Conservation (phyloP, 2,797 vertebrate species). For the Merluccius polli region DNA sequence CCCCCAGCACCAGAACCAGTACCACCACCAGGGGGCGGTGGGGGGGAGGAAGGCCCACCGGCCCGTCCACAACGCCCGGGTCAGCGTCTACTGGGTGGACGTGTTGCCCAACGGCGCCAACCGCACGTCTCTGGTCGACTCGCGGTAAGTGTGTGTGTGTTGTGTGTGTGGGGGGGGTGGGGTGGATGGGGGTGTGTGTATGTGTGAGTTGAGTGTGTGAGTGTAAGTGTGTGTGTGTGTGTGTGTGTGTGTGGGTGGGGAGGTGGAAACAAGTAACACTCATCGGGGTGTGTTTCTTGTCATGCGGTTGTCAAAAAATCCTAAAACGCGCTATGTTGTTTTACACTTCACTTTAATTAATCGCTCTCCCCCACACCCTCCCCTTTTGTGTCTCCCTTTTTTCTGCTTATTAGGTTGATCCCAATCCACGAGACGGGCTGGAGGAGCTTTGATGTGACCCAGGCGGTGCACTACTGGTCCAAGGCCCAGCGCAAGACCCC, state of each 20-base stretch:
- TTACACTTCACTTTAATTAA: slow-evolving; percentile 34
- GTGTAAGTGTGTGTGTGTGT: too few species aligned
- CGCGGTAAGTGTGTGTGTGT: slow-evolving; percentile 72
- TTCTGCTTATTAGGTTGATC: slow-evolving; percentile 74
- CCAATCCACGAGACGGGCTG: slow-evolving; percentile 85
- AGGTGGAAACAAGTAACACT: background rate
- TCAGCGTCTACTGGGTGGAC: slow-evolving; percentile 91
- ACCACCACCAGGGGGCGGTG: too few species aligned
- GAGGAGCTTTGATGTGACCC: slow-evolving; percentile 94
- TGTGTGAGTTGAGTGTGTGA: too few species aligned
- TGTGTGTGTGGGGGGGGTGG: too few species aligned
- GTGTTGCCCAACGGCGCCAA: slow-evolving; percentile 79
- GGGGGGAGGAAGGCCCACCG: slow-evolving; percentile 72
- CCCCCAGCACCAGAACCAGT: too few species aligned
- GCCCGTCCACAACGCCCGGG: slow-evolving; percentile 79
- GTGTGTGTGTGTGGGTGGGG: too few species aligned
- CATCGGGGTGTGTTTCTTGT: background rate
- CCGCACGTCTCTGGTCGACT: slow-evolving; percentile 86
- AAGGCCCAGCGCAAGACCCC: slow-evolving; percentile 70
- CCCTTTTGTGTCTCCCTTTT: too few species aligned
- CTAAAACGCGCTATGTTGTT: background rate
- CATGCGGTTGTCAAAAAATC: background rate
- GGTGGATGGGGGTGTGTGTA: too few species aligned
- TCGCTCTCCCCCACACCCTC: slow-evolving; percentile 12
- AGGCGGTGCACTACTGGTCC: slow-evolving; percentile 92